A percentile compares a stretch with the other conserved stretches of the same genome.
These are phyloP conservation scores for Nibea albiflora DNA, from an alignment of 2,113 vertebrate species.

Conservation along the genomic window DNA sequence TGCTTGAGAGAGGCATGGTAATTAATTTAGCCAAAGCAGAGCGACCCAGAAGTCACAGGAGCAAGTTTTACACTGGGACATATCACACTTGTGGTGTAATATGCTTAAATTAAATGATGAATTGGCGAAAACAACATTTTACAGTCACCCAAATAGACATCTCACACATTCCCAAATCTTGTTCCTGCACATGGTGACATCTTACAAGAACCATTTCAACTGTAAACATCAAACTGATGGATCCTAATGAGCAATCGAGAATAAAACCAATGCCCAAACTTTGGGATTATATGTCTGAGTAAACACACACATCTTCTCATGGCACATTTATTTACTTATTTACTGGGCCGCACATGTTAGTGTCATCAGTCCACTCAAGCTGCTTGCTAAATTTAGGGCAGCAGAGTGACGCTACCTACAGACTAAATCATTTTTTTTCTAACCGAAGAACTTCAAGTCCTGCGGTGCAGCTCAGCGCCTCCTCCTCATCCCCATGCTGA, in stretches of 20 bases:
- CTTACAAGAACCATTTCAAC: neutral
- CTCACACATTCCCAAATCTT: neutral
- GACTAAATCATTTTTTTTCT: slow-evolving; percentile 8
- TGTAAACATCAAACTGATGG: neutral
- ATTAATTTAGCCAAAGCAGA: slow-evolving; percentile 45
- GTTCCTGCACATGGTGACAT: neutral
- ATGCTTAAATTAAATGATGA: slow-evolving; percentile 12
- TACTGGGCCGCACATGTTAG: neutral
- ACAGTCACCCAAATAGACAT: neutral
- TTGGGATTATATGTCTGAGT: neutral
- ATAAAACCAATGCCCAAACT: neutral
- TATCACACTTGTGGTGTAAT: neutral
- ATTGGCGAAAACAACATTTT: slow-evolving; percentile 24
- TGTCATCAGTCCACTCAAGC: slow-evolving; percentile 6
- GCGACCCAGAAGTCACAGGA: slow-evolving; percentile 44
- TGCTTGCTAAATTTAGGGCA: slow-evolving; percentile 24
- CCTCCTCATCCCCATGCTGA: neutral
- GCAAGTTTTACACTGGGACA: slow-evolving; percentile 23
- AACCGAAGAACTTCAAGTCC: slow-evolving; percentile 20
- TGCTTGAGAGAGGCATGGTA: slow-evolving; percentile 24
- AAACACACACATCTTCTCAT: neutral
- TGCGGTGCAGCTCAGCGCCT: neutral
- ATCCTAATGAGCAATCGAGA: neutral
- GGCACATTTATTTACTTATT: neutral
- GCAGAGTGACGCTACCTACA: neutral